These are phyloP conservation scores for Helostoma temminkii DNA, from an alignment of 2,797 vertebrate genomes.

Conservation along the genomic window DNA sequence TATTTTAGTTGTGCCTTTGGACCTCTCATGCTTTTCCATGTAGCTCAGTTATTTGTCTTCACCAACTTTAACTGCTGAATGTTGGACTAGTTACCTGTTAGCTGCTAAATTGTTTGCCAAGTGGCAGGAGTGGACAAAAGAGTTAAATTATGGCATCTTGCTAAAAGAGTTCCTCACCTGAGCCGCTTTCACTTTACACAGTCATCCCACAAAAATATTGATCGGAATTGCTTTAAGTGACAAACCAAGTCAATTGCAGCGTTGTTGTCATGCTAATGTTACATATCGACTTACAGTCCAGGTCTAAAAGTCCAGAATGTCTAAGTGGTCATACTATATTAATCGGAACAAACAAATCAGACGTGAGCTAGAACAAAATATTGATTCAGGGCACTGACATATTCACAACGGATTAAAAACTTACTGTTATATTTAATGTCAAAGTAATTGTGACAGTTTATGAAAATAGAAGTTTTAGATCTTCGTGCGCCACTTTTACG, in stretches of 20 bases:
- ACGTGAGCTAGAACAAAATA: neutral
- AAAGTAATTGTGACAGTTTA: neutral
- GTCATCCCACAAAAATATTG: too few relatives aligned
- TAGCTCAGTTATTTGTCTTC: too few relatives aligned
- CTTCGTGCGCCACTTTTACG: neutral
- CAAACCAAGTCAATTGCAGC: neutral
- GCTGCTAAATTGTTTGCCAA: too few relatives aligned
- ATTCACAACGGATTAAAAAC: too few relatives aligned
- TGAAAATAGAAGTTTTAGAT: slow-evolving; percentile 3
- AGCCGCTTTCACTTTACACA: too few relatives aligned
- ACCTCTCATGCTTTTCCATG: too few relatives aligned
- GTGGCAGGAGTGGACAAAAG: too few relatives aligned
- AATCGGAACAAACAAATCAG: neutral
- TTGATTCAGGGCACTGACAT: neutral
- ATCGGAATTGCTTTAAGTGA: slow-evolving; percentile 8
- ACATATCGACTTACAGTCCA: neutral
- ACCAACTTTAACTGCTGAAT: too few relatives aligned
- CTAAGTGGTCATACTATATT: neutral
- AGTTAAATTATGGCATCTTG: too few relatives aligned
- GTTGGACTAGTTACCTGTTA: too few relatives aligned
- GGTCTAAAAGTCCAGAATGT: neutral
- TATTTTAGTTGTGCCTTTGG: too few relatives aligned
- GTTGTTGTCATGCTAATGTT: neutral
- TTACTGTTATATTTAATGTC: neutral
- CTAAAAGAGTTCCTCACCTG: too few relatives aligned